phyloP scores from a whole-genome alignment of 2,113 vertebrate genomes.

The Trichechus manatus region DNA sequence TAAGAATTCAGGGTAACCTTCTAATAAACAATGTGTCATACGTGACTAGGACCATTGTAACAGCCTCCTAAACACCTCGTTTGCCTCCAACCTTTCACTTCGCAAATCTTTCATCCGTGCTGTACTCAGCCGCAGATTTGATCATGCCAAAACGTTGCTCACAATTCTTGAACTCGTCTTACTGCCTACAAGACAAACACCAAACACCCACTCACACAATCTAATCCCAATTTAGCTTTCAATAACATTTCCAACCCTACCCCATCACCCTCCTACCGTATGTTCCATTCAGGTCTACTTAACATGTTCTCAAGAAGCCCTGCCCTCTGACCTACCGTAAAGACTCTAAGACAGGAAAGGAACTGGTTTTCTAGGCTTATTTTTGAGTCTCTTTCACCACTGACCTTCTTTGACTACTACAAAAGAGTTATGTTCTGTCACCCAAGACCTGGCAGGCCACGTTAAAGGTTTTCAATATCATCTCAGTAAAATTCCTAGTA shows the following conservation, averaged over 20 bases:
- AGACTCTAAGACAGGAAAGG: neutral
- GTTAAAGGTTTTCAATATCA: neutral
- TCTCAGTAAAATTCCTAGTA: neutral
- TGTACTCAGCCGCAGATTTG: neutral
- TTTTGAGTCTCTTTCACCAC: neutral
- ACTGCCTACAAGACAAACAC: neutral
- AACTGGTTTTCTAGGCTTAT: neutral
- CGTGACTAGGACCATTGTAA: neutral
- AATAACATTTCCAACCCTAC: neutral
- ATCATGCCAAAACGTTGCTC: neutral
- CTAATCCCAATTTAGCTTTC: neutral
- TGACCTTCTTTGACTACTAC: neutral
- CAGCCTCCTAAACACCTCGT: neutral
- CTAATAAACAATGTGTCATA: neutral
- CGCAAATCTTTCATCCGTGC: neutral
- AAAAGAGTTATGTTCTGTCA: neutral
- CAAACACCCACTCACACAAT: neutral
- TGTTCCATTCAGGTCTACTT: neutral
- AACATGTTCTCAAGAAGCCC: neutral
- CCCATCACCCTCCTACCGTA: accelerated
- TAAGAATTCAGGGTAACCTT: neutral
- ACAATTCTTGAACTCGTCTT: neutral
- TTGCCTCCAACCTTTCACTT: neutral
- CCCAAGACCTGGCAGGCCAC: neutral
- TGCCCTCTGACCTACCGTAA: neutral